phyloP scores from a whole-genome alignment of 2,113 vertebrate genomes.

The Toxotes chatareus region DNA sequence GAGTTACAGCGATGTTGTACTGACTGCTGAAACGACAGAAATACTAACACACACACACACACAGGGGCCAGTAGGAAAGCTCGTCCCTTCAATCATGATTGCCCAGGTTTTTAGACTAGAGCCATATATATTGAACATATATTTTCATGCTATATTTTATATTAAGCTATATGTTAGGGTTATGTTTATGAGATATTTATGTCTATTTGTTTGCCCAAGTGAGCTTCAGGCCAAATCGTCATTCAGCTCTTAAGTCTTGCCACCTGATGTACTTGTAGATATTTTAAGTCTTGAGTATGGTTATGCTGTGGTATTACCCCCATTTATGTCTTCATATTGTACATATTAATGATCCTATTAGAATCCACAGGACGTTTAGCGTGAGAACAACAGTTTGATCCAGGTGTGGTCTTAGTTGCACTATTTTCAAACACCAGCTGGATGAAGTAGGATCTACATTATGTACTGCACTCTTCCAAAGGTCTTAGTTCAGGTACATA shows the following conservation, averaged over 20 bases:
- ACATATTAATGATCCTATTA: slow-evolving; percentile 33
- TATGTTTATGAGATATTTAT: slow-evolving; percentile 74
- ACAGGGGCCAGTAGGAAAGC: slow-evolving; percentile 31
- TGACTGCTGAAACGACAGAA: slow-evolving; percentile 44
- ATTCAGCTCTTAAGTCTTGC: slow-evolving; percentile 22
- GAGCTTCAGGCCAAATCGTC: slow-evolving; percentile 57
- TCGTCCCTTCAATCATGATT: slow-evolving; percentile 51
- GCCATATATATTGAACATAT: slow-evolving; percentile 74
- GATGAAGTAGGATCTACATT: slow-evolving; percentile 46
- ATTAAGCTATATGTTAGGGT: slow-evolving; percentile 76
- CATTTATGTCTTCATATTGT: slow-evolving; percentile 33
- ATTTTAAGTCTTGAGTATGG: slow-evolving; percentile 32
- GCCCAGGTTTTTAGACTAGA: slow-evolving; percentile 70
- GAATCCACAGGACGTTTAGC: slow-evolving; percentile 15
- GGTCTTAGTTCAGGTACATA: slow-evolving; percentile 55
- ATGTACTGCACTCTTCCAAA: slow-evolving; percentile 32
- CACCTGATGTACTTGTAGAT: slow-evolving; percentile 44
- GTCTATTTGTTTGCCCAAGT: slow-evolving; percentile 61
- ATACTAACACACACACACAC: slow-evolving; percentile 17
- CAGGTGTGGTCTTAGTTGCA: slow-evolving; percentile 52
- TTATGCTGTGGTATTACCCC: slow-evolving; percentile 28
- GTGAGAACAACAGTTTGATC: slow-evolving; percentile 11
- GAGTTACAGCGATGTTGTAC: slow-evolving; percentile 43
- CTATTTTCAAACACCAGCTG: slow-evolving; percentile 63
- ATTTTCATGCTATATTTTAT: slow-evolving; percentile 82